Evolutionary conservation across 1,140 invertebrate species (phyloP), one percentile per base, ranked within the genome.

Genomic region (Leptinotarsa texana): DNA sequence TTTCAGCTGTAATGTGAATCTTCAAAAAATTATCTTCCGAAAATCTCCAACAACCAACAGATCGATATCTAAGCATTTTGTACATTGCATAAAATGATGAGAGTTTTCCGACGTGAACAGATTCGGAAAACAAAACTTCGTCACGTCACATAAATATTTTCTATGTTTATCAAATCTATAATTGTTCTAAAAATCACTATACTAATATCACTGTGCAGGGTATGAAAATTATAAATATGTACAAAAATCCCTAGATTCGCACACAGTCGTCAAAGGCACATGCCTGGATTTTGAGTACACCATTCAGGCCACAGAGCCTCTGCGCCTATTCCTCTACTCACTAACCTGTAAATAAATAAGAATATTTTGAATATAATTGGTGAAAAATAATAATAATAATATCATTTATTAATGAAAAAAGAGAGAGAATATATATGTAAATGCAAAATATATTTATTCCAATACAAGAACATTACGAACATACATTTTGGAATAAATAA

Each of bases 251-350:
- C 51, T 57, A 57, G 51, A 17, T 57, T 18, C 15, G n/a, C 15
- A 57, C 51, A 57, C 51, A 57, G 66, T 75, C 73, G 78, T 84
- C 80, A 85, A 84, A 92, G 90, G 84, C 92, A 93, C 84, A 91
- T 89, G 78, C 91, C 89, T 63, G 92, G 91, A 84, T 93, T 93
- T 78, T 93, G 90, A 18, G 88, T 87, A 83, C 93, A 93, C 91
- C 92, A 93, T 70, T 90, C 87, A 3, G 93, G 92, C 90, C 92
- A 92, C 79, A 94, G 86, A 3, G 91, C 89, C 79, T 93, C 92
- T 0, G 91, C 89, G 49, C 88, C 87, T 13, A 93, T 82, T 2
- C 92, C 92, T 72, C 90, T 86, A 6, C 84, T 83, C 1, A 89
- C 82, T 61, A 93, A 82, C 4, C 92, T 73, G 63, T 42, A 22